Percentiles rank a stretch among this genome's conserved stretches.
Conservation (phyloP, 2,797 vertebrate genomes). For the Sebastes steindachneri region DNA sequence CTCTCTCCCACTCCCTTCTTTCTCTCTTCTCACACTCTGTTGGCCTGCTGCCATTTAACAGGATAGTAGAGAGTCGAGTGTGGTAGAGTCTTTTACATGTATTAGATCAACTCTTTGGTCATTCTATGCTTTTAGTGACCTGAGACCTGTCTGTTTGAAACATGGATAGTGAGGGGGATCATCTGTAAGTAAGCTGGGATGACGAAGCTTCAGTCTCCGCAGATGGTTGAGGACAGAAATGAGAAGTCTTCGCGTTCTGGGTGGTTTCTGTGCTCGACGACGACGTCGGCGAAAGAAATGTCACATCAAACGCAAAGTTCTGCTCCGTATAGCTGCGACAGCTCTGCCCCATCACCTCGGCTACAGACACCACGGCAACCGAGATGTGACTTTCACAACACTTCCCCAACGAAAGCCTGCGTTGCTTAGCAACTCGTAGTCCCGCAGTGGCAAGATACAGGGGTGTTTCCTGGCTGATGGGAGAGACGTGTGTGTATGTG, state of each 20-base stretch:
- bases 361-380: conserved; percentile 58
- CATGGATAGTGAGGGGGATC: background rate
- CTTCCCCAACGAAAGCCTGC: conserved; percentile 77
- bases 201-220: background rate
- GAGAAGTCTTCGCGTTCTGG: background rate
- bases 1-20: conserved; percentile 16
- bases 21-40: background rate
- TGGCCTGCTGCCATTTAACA: conserved; percentile 27
- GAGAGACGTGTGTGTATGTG: conserved; percentile 38
- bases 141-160: background rate
- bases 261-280: background rate
- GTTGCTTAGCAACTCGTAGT: conserved; percentile 86
- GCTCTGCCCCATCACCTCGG: conserved; percentile 54
- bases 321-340: conserved; percentile 10
- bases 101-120: conserved; percentile 8
- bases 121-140: background rate
- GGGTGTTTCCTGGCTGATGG: conserved; percentile 84
- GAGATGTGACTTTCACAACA: conserved; percentile 68
- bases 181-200: background rate
- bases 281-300: conserved; percentile 1
- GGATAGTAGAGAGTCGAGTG: conserved; percentile 3
- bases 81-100: conserved; percentile 10
- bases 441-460: conserved; percentile 80
- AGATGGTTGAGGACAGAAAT: background rate
- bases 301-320: conserved; percentile 38